These are phyloP conservation scores for Troilus luridus DNA, from an alignment of 2,888 invertebrate species.

Conservation along the genomic window DNA sequence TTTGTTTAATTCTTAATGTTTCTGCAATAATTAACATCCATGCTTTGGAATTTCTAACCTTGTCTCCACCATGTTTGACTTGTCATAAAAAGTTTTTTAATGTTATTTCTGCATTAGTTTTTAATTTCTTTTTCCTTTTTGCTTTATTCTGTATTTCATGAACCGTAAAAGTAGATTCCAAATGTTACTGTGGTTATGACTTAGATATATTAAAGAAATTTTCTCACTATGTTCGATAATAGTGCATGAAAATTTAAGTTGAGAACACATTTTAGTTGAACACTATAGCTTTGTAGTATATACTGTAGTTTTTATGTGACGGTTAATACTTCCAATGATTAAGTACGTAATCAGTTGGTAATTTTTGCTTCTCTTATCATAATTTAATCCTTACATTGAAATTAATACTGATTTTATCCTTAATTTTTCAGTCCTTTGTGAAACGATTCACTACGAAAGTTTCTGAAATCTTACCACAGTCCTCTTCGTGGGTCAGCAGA, in stretches of 20 bases:
- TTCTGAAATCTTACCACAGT: constrained; percentile 76
- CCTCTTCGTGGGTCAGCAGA: constrained; percentile 69
- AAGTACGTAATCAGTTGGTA: not conserved
- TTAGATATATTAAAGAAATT: not conserved
- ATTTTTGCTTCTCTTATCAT: not conserved
- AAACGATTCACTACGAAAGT: constrained; percentile 78
- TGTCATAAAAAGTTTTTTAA: constrained; percentile 57
- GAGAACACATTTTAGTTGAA: not conserved
- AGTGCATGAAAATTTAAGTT: not conserved
- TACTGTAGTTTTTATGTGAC: not conserved
- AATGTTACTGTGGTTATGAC: not conserved
- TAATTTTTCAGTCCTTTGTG: constrained; percentile 77
- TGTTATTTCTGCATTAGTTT: not conserved
- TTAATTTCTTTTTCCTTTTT: not conserved
- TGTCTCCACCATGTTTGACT: constrained; percentile 63
- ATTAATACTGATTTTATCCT: not conserved
- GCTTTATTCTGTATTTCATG: not conserved
- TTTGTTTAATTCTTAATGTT: not conserved
- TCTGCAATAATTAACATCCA: constrained; percentile 55
- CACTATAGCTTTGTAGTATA: too few relatives aligned
- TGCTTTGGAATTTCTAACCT: constrained; percentile 64
- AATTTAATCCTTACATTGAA: not conserved
- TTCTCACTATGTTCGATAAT: not conserved
- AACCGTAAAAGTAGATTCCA: not conserved
- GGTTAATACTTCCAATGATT: not conserved